Evolutionary conservation across 1,140 invertebrate genomes (phyloP).

Genomic region (Heliconius melpomene): DNA sequence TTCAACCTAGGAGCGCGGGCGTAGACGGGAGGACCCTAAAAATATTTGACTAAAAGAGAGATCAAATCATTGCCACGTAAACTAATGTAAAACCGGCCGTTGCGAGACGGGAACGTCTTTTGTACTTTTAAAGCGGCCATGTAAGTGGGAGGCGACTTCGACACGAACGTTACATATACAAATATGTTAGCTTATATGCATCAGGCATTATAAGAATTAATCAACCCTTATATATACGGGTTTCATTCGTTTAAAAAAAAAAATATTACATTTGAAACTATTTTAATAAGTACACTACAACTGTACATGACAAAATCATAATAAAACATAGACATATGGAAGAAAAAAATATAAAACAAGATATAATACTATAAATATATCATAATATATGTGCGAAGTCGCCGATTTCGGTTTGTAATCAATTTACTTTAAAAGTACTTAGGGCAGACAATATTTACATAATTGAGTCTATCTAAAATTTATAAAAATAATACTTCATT

Average conservation of each 20-base stretch:
- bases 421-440: conserved; percentile 1
- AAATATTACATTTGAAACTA: too few relatives aligned
- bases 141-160: conserved; percentile 6
- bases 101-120: conserved; percentile 53
- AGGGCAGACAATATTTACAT: not conserved
- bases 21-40: conserved; percentile 74
- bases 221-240: not conserved
- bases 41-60: conserved; percentile 87
- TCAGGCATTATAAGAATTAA: not conserved
- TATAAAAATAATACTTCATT: not conserved
- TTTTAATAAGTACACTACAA: not conserved
- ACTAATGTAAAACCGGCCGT: conserved; percentile 79
- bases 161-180: not conserved
- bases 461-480: not conserved
- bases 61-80: conserved; percentile 88
- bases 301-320: not conserved
- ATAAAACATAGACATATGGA: not conserved
- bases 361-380: too few relatives aligned
- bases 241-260: not conserved
- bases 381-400: not conserved
- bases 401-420: conserved; percentile 9
- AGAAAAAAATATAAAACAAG: not conserved
- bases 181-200: not conserved
- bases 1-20: conserved; percentile 53
- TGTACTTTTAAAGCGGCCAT: conserved; percentile 54